Conservation (phyloP, 2,797 vertebrate species). For the Rachycentron canadum region DNA sequence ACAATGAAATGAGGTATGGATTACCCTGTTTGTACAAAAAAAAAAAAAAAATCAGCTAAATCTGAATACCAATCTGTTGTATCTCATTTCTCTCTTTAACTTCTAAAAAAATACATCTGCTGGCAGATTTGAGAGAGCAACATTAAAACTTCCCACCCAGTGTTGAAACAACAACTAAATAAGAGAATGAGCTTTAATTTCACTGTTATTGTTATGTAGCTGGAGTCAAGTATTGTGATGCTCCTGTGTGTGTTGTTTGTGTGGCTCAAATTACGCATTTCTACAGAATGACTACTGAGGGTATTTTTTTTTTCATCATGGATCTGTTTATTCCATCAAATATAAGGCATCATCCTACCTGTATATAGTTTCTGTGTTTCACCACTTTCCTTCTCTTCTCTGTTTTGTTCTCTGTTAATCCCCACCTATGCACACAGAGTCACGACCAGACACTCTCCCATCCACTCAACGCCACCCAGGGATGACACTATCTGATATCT, state of each 20-base stretch:
- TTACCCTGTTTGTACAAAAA: background rate
- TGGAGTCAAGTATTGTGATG: slow-evolving; percentile 1
- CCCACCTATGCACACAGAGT: slow-evolving; percentile 74
- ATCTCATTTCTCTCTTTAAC: background rate
- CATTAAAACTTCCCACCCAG: background rate
- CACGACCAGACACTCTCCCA: slow-evolving; percentile 78
- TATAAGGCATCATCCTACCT: slow-evolving; percentile 27
- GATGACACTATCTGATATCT: slow-evolving; percentile 70
- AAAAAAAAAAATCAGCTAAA: too few species aligned
- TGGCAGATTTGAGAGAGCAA: background rate
- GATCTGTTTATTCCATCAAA: slow-evolving; percentile 28
- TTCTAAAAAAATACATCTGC: background rate
- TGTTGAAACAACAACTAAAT: background rate
- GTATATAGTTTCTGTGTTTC: slow-evolving; percentile 39
- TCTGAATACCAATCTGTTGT: background rate
- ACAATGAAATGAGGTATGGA: background rate
- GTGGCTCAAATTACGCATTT: background rate
- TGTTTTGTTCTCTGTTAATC: slow-evolving; percentile 73
- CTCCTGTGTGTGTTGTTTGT: background rate
- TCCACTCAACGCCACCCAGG: slow-evolving; percentile 66
- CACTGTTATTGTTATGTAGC: background rate
- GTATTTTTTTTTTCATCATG: slow-evolving; percentile 4
- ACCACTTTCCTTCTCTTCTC: slow-evolving; percentile 42
- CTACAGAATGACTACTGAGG: background rate
- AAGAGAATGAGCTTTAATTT: background rate